A percentile compares a stretch with the other conserved stretches of the same genome.
Conservation (phyloP, 2,888 invertebrate genomes). For the Agrotis segetum region DNA sequence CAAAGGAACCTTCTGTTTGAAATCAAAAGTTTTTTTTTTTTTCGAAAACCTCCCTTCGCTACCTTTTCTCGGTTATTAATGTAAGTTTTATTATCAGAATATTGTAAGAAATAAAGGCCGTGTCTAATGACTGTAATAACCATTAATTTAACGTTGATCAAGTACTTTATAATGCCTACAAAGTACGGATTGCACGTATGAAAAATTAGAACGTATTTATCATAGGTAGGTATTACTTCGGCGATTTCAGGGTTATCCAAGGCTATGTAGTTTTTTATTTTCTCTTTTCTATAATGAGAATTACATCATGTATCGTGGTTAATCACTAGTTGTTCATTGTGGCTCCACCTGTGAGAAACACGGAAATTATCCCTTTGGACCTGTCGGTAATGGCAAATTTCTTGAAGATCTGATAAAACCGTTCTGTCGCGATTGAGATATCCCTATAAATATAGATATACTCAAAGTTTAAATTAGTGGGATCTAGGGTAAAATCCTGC, state of each 20-base stretch:
- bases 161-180: conserved; percentile 44
- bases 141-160: conserved; percentile 55
- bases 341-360: too few species aligned
- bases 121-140: conserved; percentile 55
- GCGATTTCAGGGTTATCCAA: conserved; percentile 29
- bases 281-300: conserved; percentile 4
- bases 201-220: conserved; percentile 50
- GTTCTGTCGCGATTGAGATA: too few species aligned
- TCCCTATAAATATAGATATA: too few species aligned
- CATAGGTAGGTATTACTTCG: conserved; percentile 26
- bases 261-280: not conserved
- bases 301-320: not conserved
- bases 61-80: conserved; percentile 58
- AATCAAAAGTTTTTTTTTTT: conserved; percentile 58
- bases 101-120: conserved; percentile 40
- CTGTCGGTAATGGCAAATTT: too few species aligned
- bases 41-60: conserved; percentile 33
- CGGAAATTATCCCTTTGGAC: too few species aligned
- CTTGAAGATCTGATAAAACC: too few species aligned
- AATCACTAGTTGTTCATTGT: too few species aligned
- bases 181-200: conserved; percentile 26
- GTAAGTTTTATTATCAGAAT: conserved; percentile 56
- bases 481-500: not conserved
- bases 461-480: too few species aligned
- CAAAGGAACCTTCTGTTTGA: conserved; percentile 50